Percentiles rank a stretch among this genome's conserved stretches.
Evolutionary conservation across 2,888 invertebrate species (phyloP).

Genomic region (Acleris sparsana): DNA sequence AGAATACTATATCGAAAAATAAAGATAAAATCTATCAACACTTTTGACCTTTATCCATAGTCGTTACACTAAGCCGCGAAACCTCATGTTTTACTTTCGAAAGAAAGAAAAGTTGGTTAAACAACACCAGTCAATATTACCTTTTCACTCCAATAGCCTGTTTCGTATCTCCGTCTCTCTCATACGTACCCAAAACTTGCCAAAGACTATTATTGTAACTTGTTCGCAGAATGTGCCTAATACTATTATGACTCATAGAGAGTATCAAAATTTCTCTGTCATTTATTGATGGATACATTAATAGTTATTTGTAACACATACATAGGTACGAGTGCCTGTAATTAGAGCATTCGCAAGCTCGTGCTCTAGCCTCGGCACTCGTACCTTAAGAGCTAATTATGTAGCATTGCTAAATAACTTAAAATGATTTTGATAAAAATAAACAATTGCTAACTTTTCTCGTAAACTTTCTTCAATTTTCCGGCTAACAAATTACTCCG

Average conservation of each 20-base stretch:
- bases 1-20: background rate
- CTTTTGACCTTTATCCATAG: background rate
- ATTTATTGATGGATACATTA: no score
- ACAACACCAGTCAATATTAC: slow-evolving; percentile 9
- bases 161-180: slow-evolving; percentile 14
- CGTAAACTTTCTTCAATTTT: no score
- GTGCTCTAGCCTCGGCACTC: no score
- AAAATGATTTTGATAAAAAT: no score
- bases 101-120: slow-evolving; percentile 25
- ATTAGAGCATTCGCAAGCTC: no score
- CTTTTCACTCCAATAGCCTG: slow-evolving; percentile 2
- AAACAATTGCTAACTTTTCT: no score
- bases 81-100: slow-evolving; percentile 19
- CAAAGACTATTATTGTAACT: slow-evolving; percentile 11
- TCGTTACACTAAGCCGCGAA: slow-evolving; percentile 1
- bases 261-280: background rate
- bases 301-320: no score
- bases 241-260: background rate
- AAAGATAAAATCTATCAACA: background rate
- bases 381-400: no score
- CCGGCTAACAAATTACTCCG: no score
- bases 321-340: no score
- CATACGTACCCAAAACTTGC: background rate
- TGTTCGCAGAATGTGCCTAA: background rate
- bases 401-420: no score